These are phyloP conservation scores for Trinectes maculatus DNA, from an alignment of 2,113 vertebrate species.

Conservation along the genomic window DNA sequence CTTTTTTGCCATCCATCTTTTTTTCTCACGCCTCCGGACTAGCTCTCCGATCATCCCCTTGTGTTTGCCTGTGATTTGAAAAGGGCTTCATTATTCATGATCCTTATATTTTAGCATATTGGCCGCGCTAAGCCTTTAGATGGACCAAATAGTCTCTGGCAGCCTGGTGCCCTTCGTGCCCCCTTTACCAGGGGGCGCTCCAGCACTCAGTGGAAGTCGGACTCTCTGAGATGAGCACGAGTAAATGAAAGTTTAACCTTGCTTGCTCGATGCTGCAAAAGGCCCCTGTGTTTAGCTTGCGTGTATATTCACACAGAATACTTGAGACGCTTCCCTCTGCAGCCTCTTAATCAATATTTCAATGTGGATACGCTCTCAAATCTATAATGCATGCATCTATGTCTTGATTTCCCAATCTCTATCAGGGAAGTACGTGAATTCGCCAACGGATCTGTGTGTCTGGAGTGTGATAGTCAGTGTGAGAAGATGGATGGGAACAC, in stretches of 20 bases:
- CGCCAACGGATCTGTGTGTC: slow-evolving; percentile 90
- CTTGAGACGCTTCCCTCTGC: slow-evolving; percentile 25
- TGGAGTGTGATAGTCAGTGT: slow-evolving; percentile 94
- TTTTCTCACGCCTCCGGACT: neutral
- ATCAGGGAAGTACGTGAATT: slow-evolving; percentile 93
- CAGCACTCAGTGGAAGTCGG: neutral
- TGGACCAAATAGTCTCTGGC: slow-evolving; percentile 58
- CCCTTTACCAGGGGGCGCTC: slow-evolving; percentile 28
- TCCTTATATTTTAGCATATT: slow-evolving; percentile 53
- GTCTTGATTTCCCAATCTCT: slow-evolving; percentile 47
- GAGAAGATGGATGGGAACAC: slow-evolving; percentile 89
- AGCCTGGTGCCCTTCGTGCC: slow-evolving; percentile 15
- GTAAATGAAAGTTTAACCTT: slow-evolving; percentile 26
- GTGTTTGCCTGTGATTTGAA: slow-evolving; percentile 55
- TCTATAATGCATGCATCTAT: slow-evolving; percentile 63
- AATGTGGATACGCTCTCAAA: slow-evolving; percentile 33
- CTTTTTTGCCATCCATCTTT: neutral
- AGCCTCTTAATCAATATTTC: slow-evolving; percentile 65
- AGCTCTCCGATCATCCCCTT: neutral
- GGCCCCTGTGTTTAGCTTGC: slow-evolving; percentile 9
- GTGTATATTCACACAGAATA: slow-evolving; percentile 1
- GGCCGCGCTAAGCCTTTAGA: slow-evolving; percentile 58
- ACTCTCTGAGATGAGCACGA: neutral
- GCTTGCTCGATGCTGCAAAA: slow-evolving; percentile 9
- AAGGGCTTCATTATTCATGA: slow-evolving; percentile 69